Base-by-base conservation (phyloP, 2,888 invertebrate species). In the Synergus japonicus region DNA sequence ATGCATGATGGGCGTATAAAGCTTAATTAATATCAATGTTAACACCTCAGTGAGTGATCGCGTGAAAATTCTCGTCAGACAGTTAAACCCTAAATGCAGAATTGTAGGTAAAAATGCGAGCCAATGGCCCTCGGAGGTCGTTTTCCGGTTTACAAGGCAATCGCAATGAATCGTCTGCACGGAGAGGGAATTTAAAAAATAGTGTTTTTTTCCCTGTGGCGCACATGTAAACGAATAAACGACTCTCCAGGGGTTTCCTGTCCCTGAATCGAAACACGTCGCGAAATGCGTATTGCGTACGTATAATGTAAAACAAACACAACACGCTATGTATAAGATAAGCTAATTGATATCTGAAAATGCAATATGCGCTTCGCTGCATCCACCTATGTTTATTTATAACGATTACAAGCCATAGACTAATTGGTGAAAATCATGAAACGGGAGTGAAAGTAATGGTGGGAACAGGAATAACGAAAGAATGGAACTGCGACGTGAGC, bases 101-200 rank as follows among this genome's bases (percentile, higher is more conserved):
- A 67, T 67, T 67, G 43, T 41, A 67, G 67, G 22, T 44, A 46
- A 44, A 67, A 44, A 22, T 18, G 44, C 43, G 44, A 73, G 49
- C 67, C 67, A 73, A 73, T 54, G 29, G n/a, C 78, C 44, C 78
- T 64, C 81, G 76, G 73, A 43, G 79, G 79, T 82, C 79, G 79
- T 83, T 81, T 37, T 83, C 81, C 81, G 83, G 82, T 83, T 85
- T 86, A 81, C 85, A 83, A 81, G 79, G 83, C 83, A 84, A 83
- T 86, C 80, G 82, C 87, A 85, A 83, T 85, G 84, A 85, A 86
- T 85, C 79, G 83, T 79, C 73, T 29, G 67, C 54, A 73, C 37
- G 73, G 54, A 73, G 73, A 13, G 54, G 49, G 73, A 37, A 15
- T 54, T 46, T 7, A 15, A 82, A 82, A 80, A 79, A 77, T 73